Evolutionary conservation across 2,113 vertebrate genomes (phyloP).

Genomic region (Chamaea fasciata): DNA sequence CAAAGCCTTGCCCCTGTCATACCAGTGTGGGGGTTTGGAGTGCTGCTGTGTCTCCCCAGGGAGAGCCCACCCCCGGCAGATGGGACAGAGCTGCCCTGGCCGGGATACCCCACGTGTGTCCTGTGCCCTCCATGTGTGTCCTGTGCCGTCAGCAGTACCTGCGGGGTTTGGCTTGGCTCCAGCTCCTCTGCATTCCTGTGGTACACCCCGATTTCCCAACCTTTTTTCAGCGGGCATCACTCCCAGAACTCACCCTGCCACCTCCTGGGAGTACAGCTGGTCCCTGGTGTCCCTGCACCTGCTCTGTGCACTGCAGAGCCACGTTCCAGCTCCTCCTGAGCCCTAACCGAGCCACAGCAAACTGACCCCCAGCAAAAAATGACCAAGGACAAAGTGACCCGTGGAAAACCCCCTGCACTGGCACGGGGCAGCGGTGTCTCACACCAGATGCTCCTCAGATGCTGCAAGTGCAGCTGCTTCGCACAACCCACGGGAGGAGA

Average conservation of each 20-base stretch:
- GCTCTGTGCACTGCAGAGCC: not conserved
- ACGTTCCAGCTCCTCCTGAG: not conserved
- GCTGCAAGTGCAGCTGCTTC: not conserved
- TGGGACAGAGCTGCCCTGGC: not conserved
- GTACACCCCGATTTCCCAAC: not conserved
- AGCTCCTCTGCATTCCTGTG: not conserved
- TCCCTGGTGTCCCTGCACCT: not conserved
- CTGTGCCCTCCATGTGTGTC: accelerated
- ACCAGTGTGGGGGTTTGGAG: accelerated
- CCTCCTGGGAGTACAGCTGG: not conserved
- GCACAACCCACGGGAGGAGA: accelerated
- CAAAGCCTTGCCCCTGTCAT: accelerated
- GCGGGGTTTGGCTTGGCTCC: not conserved
- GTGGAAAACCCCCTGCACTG: not conserved
- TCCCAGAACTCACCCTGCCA: not conserved
- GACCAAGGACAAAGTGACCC: accelerated
- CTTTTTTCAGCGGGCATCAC: not conserved
- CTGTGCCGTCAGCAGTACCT: accelerated
- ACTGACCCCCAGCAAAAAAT: not conserved
- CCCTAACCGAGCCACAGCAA: not conserved
- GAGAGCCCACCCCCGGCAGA: not conserved
- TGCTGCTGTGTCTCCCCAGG: accelerated
- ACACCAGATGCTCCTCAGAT: not conserved
- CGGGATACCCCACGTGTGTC: accelerated
- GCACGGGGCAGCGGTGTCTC: accelerated